These are phyloP conservation scores for Pandemis corylana DNA, from an alignment of 2,888 invertebrate genomes.

Conservation along the genomic window DNA sequence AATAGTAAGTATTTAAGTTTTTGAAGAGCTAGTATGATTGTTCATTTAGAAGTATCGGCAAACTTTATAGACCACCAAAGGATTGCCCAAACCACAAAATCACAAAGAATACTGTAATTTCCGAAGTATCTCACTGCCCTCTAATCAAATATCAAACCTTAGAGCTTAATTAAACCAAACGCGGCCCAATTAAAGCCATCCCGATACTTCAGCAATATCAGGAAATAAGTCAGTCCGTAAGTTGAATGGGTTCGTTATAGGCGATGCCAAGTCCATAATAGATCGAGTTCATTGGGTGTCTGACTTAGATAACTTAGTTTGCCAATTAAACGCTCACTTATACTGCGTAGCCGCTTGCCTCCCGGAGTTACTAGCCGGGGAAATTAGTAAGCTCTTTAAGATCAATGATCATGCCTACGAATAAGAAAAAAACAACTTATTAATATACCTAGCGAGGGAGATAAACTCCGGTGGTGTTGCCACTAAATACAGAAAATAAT, in stretches of 20 bases:
- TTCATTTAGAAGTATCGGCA: neutral
- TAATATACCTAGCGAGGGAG: no score
- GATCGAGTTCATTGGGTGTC: conserved; percentile 57
- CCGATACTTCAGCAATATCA: conserved; percentile 31
- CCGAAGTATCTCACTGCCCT: conserved; percentile 7
- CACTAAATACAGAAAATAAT: no score
- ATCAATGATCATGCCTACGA: neutral
- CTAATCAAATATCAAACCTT: conserved; percentile 25
- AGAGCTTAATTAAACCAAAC: conserved; percentile 22
- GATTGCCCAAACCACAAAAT: neutral
- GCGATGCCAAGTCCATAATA: conserved; percentile 67
- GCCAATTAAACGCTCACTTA: conserved; percentile 71
- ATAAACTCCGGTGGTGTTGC: no score
- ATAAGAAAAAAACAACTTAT: no score
- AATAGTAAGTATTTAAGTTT: no score
- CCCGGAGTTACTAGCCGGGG: neutral
- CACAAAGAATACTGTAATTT: neutral
- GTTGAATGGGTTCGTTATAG: conserved; percentile 74
- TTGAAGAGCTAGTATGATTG: no score
- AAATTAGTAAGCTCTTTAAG: conserved; percentile 2
- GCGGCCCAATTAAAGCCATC: conserved; percentile 26
- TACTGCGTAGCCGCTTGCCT: conserved; percentile 44
- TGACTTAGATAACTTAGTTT: conserved; percentile 65
- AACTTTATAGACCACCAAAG: neutral
- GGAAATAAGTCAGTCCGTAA: conserved; percentile 36